Evolutionary conservation across 2,113 vertebrate genomes (phyloP), one percentile per base, ranked within the genome.

Genomic region (Siphamia tubifer): DNA sequence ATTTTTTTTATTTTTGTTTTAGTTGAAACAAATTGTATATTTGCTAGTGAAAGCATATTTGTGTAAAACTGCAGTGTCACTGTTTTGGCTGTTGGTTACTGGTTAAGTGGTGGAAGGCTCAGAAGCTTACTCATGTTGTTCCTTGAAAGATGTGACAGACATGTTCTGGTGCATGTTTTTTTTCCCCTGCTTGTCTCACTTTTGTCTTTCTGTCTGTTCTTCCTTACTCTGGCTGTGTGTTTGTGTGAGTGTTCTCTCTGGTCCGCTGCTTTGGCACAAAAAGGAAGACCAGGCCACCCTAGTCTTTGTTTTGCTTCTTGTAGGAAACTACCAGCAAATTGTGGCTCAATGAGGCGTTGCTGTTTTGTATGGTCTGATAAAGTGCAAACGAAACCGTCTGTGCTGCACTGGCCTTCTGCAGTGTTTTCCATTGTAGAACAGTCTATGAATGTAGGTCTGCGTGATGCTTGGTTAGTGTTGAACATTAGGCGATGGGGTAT

Each of bases 281-380:
- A 87, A 85, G 60, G 66, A 74, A 57, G 80, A 68, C 68, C 74
- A 70, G 66, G 77, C 83, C 31, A 76, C 76, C 80, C 84, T 74
- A 13, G 57, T 84, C 88, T 88, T 91, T 92, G 85, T 89, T 70
- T 81, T 86, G 54, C 61, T 78, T 83, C 74, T 87, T 90, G 86
- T 88, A 85, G 79, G 86, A 86, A 87, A 90, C 86, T 61, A 79
- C 81, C 83, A 84, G 83, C 85, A 88, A 87, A 89, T 87, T 88
- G 84, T 85, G 77, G 69, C 84, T 90, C 82, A 88, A 82, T 88
- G 84, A 89, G 82, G 86, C 83, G 68, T 85, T 75, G 70, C 77
- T 67, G 72, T 87, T 90, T 85, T 87, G 81, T 89, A 77, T 63
- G 55, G 70, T 85, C 79, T 47, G 85, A 87, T 84, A 84, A 90